Evolutionary conservation across 1,140 invertebrate genomes (phyloP).

Genomic region (Drosophila littoralis): DNA sequence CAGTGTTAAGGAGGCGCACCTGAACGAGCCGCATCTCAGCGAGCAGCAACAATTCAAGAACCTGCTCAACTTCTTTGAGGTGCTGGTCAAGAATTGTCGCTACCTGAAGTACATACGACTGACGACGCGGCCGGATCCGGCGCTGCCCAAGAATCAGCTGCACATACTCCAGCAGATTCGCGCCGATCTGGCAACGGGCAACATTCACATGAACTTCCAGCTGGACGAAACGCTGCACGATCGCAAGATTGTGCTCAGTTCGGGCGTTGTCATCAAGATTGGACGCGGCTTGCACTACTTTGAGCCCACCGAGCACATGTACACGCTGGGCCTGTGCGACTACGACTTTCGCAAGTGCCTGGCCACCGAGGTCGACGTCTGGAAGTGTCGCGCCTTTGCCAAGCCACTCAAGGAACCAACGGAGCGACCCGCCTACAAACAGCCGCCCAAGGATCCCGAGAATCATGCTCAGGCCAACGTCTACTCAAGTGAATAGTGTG

Average conservation of each 20-base stretch:
- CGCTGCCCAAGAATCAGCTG: conserved; percentile 46
- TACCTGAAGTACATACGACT: conserved; percentile 70
- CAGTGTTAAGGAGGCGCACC: conserved; percentile 61
- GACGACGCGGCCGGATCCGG: conserved; percentile 61
- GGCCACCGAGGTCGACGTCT: conserved; percentile 67
- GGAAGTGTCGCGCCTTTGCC: conserved; percentile 70
- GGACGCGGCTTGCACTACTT: conserved; percentile 68
- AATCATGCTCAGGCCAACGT: conserved; percentile 6
- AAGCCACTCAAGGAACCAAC: conserved; percentile 32
- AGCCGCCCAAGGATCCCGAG: not conserved
- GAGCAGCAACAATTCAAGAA: conserved; percentile 64
- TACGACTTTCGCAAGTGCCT: conserved; percentile 73
- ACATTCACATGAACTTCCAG: conserved; percentile 71
- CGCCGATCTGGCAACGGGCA: conserved; percentile 57
- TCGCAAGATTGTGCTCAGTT: conserved; percentile 71
- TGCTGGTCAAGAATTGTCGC: conserved; percentile 72
- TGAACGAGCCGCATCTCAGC: conserved; percentile 68
- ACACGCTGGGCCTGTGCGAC: conserved; percentile 61
- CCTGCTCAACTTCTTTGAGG: conserved; percentile 66
- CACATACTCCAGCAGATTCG: conserved; percentile 62
- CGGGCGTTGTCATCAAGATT: conserved; percentile 68
- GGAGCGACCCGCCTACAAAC: conserved; percentile 11
- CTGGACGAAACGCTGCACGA: conserved; percentile 68
- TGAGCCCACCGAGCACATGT: conserved; percentile 39
- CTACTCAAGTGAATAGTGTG: conserved; percentile 49